phyloP scores from a whole-genome alignment of 2,888 invertebrate genomes.

The Linnaemya vulpina region DNA sequence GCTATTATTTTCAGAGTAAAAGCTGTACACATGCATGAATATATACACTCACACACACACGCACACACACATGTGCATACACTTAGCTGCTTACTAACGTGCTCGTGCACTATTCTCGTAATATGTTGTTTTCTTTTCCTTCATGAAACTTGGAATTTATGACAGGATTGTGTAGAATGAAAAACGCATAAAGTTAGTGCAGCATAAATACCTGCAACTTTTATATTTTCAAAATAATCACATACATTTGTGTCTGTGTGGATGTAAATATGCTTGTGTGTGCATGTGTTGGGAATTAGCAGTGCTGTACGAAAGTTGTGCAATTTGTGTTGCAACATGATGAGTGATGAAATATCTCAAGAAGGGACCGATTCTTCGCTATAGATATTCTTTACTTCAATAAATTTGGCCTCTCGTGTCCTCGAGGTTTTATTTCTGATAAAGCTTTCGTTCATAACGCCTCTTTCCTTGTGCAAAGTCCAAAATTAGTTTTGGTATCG shows the following conservation, averaged over 20 bases:
- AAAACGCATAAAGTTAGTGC: conserved; percentile 70
- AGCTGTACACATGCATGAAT: background rate
- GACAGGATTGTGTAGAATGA: conserved; percentile 71
- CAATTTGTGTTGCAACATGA: background rate
- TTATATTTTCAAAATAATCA: conserved; percentile 58
- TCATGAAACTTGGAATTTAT: conserved; percentile 70
- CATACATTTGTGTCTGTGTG: conserved; percentile 14
- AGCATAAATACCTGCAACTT: conserved; percentile 70
- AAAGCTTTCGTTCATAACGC: too few relatives aligned
- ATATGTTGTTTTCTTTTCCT: conserved; percentile 69
- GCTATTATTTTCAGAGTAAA: conserved; percentile 61
- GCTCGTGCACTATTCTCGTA: background rate
- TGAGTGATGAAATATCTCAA: background rate
- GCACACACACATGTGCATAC: background rate
- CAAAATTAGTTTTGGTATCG: too few relatives aligned
- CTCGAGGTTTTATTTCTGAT: too few relatives aligned
- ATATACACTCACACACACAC: background rate
- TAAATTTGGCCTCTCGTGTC: too few relatives aligned
- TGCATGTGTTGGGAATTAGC: background rate
- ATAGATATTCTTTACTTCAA: too few relatives aligned
- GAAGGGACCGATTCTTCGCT: too few relatives aligned
- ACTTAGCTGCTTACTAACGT: background rate
- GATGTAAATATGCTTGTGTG: background rate
- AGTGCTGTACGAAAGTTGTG: background rate
- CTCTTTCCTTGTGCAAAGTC: too few relatives aligned